These are phyloP conservation scores for Ochlodes sylvanus DNA, from an alignment of 2,888 invertebrate species.

Conservation along the genomic window DNA sequence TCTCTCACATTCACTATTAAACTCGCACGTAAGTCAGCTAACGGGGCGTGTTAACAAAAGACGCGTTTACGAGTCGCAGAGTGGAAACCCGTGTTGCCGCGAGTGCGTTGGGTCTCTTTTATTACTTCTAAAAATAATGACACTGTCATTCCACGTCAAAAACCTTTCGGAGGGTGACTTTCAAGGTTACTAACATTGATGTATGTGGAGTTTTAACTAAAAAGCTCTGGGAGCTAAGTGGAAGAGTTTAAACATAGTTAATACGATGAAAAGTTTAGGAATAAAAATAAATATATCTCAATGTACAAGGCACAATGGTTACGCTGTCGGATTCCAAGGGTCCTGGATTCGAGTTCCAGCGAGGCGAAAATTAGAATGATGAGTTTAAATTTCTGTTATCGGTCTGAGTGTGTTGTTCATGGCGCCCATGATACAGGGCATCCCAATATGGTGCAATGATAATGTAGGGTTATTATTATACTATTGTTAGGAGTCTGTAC, in stretches of 20 bases:
- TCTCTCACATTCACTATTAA: slow-evolving; percentile 17
- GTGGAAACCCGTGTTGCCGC: slow-evolving; percentile 64
- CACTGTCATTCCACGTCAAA: slow-evolving; percentile 30
- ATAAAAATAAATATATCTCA: too few species aligned
- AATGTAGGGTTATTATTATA: too few species aligned
- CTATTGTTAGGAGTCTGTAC: too few species aligned
- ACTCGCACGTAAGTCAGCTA: slow-evolving; percentile 51
- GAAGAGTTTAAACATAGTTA: neutral
- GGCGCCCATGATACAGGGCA: too few species aligned
- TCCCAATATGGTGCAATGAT: too few species aligned
- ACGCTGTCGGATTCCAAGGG: too few species aligned
- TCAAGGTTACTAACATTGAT: slow-evolving; percentile 11
- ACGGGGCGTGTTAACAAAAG: slow-evolving; percentile 75
- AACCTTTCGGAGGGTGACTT: slow-evolving; percentile 12
- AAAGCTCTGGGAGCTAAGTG: neutral
- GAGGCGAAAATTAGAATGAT: too few species aligned
- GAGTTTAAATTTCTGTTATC: too few species aligned
- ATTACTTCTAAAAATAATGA: slow-evolving; percentile 35
- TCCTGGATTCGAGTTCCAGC: too few species aligned
- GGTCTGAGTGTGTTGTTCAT: too few species aligned
- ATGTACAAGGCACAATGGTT: too few species aligned
- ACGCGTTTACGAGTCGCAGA: slow-evolving; percentile 71
- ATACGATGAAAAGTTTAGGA: too few species aligned
- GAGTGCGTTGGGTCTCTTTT: slow-evolving; percentile 34
- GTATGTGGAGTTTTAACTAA: neutral